Evolutionary conservation across 2,888 invertebrate species (phyloP), one percentile per base, ranked within the genome.

Genomic region (Neelides folsomi): DNA sequence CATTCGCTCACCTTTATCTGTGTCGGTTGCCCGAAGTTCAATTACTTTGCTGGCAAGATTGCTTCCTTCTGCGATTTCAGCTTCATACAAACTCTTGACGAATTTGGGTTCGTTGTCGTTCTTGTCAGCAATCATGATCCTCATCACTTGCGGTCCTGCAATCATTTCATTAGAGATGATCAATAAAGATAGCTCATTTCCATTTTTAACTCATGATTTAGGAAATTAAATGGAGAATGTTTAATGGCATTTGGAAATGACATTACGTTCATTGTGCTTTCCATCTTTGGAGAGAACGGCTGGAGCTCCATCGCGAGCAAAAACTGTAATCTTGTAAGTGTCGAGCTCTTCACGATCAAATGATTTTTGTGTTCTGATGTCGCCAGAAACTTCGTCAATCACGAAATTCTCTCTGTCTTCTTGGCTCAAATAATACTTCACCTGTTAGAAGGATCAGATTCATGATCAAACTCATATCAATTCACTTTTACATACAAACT

Each of bases 91-190:
- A 1, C 76, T 71, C 67, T 83, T 77, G n/a, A 81, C 81, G 69
- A 97, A 97, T 65, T 79, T 79, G 0, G 97, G 97, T 16, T 82
- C 79, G 70, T 97, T 95, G 71, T 97, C 97, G 70, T 97, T 97
- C 68, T 87, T 87, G 72, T 97, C 97, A 18, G 87, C 89, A 41
- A 97, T 92, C 67, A 83, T 83, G 65, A 95, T 89, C 62, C 83
- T 78, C 68, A 93, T 88, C 49, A 83, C 83, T 71, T 88, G 87
- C 64, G 82, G 79, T 2, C 78, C 80, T 68, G 27, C 27, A 73
- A 8, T 19, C 20, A 42, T 47, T 37, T 37, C 7, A 7, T 27
- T 27, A 27, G 27, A 5, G 7, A 27, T 27, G 3, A n/a, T n/a
- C n/a, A n/a, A n/a, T n/a, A n/a, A n/a, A n/a, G n/a, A n/a, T n/a